phyloP scores from a whole-genome alignment of 2,113 vertebrate species.

The Crotalus viridis region DNA sequence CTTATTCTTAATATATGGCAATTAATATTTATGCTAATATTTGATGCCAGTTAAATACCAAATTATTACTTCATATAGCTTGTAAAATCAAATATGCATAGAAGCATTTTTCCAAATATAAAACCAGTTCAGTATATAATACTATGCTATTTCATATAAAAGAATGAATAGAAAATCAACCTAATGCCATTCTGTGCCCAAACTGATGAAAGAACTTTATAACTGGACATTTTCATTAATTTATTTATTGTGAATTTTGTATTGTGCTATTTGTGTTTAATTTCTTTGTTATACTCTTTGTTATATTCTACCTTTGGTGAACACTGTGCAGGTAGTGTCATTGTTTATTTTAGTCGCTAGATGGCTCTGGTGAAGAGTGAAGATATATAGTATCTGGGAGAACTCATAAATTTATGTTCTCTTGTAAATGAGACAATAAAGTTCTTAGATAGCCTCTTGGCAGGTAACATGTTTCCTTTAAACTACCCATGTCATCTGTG shows the following conservation, averaged over 20 bases:
- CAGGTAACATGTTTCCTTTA: neutral
- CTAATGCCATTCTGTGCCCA: neutral
- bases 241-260: neutral
- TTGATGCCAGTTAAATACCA: neutral
- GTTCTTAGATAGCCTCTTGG: neutral
- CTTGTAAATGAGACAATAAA: neutral
- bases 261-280: neutral
- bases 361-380: neutral
- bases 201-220: neutral
- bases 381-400: neutral
- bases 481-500: neutral
- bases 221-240: neutral
- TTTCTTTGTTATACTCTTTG: neutral
- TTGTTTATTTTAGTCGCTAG: neutral
- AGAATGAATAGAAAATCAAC: neutral
- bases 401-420: neutral
- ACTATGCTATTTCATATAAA: neutral
- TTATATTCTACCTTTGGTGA: neutral
- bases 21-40: neutral
- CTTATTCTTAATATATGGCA: neutral
- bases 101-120: neutral
- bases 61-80: neutral
- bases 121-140: neutral
- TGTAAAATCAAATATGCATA: neutral
- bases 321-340: neutral